These are phyloP conservation scores for Anisognathus igniventris DNA, from an alignment of 2,797 vertebrate species.

Conservation along the genomic window DNA sequence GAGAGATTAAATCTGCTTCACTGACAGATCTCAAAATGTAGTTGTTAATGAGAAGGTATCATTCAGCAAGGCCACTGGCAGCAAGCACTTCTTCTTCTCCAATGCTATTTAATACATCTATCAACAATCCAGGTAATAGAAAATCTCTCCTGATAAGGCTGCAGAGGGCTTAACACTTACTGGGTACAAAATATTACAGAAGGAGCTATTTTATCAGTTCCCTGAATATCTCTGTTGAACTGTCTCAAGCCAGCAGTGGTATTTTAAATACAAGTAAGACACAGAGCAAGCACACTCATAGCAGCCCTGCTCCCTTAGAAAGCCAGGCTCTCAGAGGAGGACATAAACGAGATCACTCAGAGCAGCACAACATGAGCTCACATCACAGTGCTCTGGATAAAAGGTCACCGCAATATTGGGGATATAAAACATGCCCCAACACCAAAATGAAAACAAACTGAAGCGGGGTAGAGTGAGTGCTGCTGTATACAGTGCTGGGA, in stretches of 20 bases:
- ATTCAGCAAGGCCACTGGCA: conserved; percentile 4
- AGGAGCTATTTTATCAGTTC: neutral
- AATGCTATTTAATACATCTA: neutral
- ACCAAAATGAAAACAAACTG: neutral
- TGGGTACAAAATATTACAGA: neutral
- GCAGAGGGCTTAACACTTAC: neutral
- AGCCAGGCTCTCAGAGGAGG: neutral
- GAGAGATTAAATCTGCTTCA: conserved; percentile 58
- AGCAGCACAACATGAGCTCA: neutral
- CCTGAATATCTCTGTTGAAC: neutral
- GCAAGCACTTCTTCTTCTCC: neutral
- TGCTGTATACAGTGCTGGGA: accelerated
- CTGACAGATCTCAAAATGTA: conserved; percentile 54
- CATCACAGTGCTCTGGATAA: neutral
- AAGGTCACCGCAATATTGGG: neutral
- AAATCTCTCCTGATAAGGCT: conserved; percentile 1
- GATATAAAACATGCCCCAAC: neutral
- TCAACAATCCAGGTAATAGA: neutral
- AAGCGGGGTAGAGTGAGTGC: neutral
- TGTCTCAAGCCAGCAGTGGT: neutral
- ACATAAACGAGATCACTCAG: neutral
- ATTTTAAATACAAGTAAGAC: conserved; percentile 10
- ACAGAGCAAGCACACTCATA: neutral
- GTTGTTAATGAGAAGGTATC: conserved; percentile 51
- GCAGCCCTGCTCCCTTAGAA: neutral